These are phyloP conservation scores for Andrena bicolor DNA, from an alignment of 2,888 invertebrate genomes.

Conservation along the genomic window DNA sequence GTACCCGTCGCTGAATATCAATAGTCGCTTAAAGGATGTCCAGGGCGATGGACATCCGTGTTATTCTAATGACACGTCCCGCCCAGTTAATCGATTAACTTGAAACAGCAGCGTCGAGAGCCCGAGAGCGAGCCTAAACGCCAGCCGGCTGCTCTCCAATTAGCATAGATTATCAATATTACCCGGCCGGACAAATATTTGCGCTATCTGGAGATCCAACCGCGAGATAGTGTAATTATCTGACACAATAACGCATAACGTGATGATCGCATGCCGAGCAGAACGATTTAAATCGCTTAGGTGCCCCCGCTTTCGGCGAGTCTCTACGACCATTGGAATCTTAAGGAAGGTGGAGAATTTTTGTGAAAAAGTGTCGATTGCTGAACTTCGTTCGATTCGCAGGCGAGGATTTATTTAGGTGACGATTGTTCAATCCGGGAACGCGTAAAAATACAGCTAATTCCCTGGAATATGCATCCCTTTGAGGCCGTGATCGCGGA, in stretches of 20 bases:
- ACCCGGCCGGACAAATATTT: slow-evolving; percentile 51
- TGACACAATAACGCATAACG: slow-evolving; percentile 19
- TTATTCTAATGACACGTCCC: slow-evolving; percentile 46
- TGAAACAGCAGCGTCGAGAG: slow-evolving; percentile 17
- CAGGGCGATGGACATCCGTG: slow-evolving; percentile 19
- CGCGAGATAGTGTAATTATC: slow-evolving; percentile 34
- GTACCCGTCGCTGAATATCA: slow-evolving; percentile 16
- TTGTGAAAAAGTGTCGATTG: no score
- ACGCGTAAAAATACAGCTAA: not conserved
- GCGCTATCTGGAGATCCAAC: slow-evolving; percentile 34
- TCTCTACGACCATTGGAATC: no score
- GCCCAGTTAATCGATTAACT: slow-evolving; percentile 49
- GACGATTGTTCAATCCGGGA: not conserved
- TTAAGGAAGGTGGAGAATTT: no score
- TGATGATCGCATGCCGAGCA: no score
- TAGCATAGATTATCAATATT: slow-evolving; percentile 60
- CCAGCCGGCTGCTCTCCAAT: slow-evolving; percentile 33
- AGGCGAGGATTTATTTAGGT: not conserved
- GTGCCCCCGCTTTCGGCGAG: not conserved
- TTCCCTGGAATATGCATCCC: not conserved
- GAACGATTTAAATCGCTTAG: not conserved
- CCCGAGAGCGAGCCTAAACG: slow-evolving; percentile 29
- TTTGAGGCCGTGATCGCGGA: not conserved
- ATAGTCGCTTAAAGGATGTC: slow-evolving; percentile 34
- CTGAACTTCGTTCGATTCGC: no score